phyloP scores from a whole-genome alignment of 2,113 vertebrate genomes.

The Antechinus flavipes region DNA sequence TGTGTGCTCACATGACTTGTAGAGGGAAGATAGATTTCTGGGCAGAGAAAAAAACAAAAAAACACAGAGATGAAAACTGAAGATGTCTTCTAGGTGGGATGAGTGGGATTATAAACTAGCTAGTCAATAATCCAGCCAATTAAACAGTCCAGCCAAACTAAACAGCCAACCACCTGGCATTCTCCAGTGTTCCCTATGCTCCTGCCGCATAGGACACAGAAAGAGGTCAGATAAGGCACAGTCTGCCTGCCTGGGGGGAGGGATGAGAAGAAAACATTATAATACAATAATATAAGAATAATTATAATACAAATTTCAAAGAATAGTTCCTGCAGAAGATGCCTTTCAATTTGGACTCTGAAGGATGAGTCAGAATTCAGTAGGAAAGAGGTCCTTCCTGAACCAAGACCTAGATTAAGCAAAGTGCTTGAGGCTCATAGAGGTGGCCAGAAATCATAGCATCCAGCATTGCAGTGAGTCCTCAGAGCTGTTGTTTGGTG shows the following conservation, averaged over 20 bases:
- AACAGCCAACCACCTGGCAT: not conserved
- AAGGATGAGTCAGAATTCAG: not conserved
- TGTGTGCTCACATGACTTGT: not conserved
- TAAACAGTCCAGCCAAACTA: not conserved
- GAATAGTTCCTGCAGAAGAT: not conserved
- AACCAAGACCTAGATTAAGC: not conserved
- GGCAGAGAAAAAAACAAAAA: not conserved
- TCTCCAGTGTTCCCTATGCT: not conserved
- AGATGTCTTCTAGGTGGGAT: not conserved
- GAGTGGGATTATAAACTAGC: not conserved
- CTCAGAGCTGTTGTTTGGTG: not conserved
- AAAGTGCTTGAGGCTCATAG: not conserved
- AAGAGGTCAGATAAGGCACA: not conserved
- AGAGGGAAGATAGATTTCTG: not conserved
- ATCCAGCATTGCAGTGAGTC: not conserved
- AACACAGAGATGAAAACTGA: not conserved
- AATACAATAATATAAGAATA: not conserved
- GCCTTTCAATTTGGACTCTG: not conserved
- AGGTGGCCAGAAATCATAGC: not conserved
- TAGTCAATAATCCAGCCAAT: not conserved
- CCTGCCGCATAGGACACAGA: not conserved
- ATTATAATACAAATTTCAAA: not conserved
- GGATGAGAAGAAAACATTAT: not conserved
- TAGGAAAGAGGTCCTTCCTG: not conserved
- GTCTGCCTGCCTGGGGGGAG: not conserved